Conservation (phyloP, 2,888 invertebrate species). For the Cheilosia impressa region DNA sequence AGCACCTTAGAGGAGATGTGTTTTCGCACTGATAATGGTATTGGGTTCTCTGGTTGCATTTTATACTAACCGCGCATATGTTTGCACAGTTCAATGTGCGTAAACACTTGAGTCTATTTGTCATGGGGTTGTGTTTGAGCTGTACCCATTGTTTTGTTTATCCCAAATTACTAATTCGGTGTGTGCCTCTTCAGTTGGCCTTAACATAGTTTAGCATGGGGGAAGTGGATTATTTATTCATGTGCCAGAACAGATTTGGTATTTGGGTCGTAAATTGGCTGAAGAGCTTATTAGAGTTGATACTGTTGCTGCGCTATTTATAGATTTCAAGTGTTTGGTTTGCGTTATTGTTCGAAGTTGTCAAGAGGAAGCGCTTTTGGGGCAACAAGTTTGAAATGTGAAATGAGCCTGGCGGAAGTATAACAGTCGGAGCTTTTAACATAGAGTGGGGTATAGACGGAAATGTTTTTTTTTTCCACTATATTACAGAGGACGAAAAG, state of each 20-base stretch:
- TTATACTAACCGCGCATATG: not conserved
- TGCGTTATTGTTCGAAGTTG: too few species aligned
- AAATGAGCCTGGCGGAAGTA: too few species aligned
- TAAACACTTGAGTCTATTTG: not conserved
- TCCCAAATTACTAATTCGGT: not conserved
- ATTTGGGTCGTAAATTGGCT: not conserved
- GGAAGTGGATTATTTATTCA: not conserved
- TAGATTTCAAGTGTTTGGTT: too few species aligned
- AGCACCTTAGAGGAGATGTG: not conserved
- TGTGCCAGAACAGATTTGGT: not conserved
- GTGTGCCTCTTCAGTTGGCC: not conserved
- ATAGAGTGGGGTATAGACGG: too few species aligned
- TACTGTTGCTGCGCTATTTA: too few species aligned
- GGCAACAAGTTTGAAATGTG: too few species aligned
- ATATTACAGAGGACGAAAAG: too few species aligned
- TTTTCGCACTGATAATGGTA: not conserved
- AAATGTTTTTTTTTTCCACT: too few species aligned
- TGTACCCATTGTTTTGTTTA: not conserved
- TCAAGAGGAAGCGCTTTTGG: too few species aligned
- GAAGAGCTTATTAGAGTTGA: not conserved
- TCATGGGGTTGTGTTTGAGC: too few species aligned
- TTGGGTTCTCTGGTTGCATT: not conserved
- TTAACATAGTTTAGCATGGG: not conserved
- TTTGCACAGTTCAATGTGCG: not conserved
- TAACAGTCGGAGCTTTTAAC: too few species aligned